These are phyloP conservation scores for Automeris io DNA, from an alignment of 2,888 invertebrate genomes.

Conservation along the genomic window DNA sequence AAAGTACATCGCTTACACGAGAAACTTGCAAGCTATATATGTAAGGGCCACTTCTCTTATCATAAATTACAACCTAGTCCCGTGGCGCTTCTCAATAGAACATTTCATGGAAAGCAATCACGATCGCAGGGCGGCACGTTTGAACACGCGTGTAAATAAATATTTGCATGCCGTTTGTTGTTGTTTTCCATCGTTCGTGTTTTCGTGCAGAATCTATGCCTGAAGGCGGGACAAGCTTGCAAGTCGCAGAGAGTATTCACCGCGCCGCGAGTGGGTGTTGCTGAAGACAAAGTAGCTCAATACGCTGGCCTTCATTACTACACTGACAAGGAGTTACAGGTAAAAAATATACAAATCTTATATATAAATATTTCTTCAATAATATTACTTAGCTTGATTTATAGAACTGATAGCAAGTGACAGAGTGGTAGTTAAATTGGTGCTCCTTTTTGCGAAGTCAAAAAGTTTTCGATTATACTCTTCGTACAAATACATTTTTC, in stretches of 20 bases:
- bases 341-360: no score
- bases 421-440: no score
- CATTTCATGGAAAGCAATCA: conserved; percentile 38
- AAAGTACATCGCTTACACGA: conserved; percentile 2
- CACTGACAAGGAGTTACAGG: conserved; percentile 94
- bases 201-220: conserved; percentile 93
- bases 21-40: not conserved
- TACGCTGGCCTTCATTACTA: conserved; percentile 95
- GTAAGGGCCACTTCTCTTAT: conserved; percentile 11
- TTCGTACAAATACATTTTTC: no score
- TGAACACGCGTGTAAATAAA: conserved; percentile 39
- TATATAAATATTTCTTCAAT: no score
- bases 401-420: no score
- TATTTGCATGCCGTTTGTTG: conserved; percentile 36
- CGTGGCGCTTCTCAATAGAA: conserved; percentile 20
- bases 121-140: conserved; percentile 28
- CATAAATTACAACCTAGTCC: conserved; percentile 18
- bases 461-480: no score
- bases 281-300: conserved; percentile 93
- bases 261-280: conserved; percentile 90
- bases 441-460: no score
- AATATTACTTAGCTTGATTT: no score
- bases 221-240: conserved; percentile 92
- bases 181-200: conserved; percentile 17
- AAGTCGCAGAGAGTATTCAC: conserved; percentile 88